phyloP scores from a whole-genome alignment of 2,888 invertebrate species.

The Eledona agricola region DNA sequence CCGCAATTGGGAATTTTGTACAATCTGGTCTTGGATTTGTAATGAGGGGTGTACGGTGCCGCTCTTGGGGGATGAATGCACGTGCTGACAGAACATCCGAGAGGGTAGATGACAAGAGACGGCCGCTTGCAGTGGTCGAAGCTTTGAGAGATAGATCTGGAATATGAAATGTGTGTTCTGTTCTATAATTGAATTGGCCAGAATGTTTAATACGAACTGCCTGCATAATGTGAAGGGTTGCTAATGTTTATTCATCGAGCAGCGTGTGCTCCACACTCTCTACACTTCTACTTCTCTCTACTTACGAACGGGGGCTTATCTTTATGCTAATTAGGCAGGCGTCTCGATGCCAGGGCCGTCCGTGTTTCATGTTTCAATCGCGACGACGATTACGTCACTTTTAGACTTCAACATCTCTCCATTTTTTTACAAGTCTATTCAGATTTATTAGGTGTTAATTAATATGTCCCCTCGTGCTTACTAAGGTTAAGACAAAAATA shows the following conservation, averaged over 20 bases:
- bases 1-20: too few relatives aligned
- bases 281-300: conserved; percentile 33
- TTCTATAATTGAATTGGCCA: conserved; percentile 62
- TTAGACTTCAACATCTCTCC: not conserved
- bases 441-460: too few relatives aligned
- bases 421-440: too few relatives aligned
- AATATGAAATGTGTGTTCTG: conserved; percentile 60
- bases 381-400: conserved; percentile 1
- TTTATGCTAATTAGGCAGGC: conserved; percentile 45
- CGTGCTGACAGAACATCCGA: conserved; percentile 45
- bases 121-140: conserved; percentile 43
- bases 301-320: conserved; percentile 43
- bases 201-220: conserved; percentile 60
- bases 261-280: conserved; percentile 41
- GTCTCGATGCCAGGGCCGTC: conserved; percentile 17
- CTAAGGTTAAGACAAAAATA: too few relatives aligned
- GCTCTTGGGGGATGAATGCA: conserved; percentile 39
- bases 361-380: conserved; percentile 12
- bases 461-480: too few relatives aligned
- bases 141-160: conserved; percentile 53
- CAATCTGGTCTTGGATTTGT: too few relatives aligned
- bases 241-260: conserved; percentile 60
- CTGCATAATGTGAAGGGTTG: conserved; percentile 61
- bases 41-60: conserved; percentile 31
- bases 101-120: conserved; percentile 42